Conservation (phyloP, 2,888 invertebrate species). For the Eristalis pertinax region DNA sequence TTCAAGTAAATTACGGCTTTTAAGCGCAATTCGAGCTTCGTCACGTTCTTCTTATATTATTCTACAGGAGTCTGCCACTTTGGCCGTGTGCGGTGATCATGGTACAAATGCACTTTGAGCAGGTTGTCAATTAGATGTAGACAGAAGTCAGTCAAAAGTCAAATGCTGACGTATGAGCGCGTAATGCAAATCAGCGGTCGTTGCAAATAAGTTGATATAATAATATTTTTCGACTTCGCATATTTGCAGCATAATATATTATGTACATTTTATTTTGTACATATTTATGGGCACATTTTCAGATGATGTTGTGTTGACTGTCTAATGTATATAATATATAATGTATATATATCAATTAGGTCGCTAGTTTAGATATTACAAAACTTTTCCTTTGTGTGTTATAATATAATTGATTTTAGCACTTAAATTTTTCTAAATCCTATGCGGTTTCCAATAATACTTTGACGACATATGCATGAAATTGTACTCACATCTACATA, state of each 20-base stretch:
- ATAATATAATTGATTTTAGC: too few relatives aligned
- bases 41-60: conserved; percentile 60
- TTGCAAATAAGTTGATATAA: neutral
- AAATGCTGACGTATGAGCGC: conserved; percentile 59
- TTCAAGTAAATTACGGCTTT: conserved; percentile 69
- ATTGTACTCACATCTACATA: neutral
- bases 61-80: conserved; percentile 45
- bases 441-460: too few relatives aligned
- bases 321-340: too few relatives aligned
- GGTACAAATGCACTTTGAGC: conserved; percentile 62
- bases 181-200: conserved; percentile 53
- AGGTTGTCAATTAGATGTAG: conserved; percentile 70
- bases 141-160: conserved; percentile 71
- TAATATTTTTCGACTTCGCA: neutral
- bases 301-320: neutral
- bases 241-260: neutral
- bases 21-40: conserved; percentile 70
- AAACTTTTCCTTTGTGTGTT: too few relatives aligned
- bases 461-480: too few relatives aligned
- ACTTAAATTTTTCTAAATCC: too few relatives aligned
- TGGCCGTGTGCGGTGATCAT: conserved; percentile 31
- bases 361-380: too few relatives aligned
- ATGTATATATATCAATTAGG: too few relatives aligned
- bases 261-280: too few relatives aligned
- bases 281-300: neutral